Evolutionary conservation across 1,140 invertebrate genomes (phyloP).

Genomic region (Psilanteris sp.): DNA sequence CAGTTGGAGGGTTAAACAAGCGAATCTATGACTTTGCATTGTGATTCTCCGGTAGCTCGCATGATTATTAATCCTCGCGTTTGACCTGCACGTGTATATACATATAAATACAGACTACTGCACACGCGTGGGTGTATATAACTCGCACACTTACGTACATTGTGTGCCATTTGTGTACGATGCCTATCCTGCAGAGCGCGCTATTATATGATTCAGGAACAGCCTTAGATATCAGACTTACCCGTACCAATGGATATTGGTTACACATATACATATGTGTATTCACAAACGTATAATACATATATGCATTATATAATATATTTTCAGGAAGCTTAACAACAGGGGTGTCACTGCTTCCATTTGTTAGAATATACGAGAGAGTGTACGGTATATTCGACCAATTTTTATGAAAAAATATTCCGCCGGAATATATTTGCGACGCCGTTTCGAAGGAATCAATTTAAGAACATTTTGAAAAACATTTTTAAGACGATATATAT

Average conservation of each 20-base stretch:
- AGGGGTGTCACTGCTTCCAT: constrained; percentile 38
- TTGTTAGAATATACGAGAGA: constrained; percentile 47
- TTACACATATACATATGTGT: constrained; percentile 40
- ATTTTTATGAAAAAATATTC: constrained; percentile 45
- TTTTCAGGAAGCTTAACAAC: constrained; percentile 52
- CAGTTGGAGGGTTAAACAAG: constrained; percentile 64
- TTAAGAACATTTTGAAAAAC: too few relatives aligned
- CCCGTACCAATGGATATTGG: constrained; percentile 50
- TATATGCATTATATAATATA: constrained; percentile 51
- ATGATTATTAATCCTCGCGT: constrained; percentile 64
- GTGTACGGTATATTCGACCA: constrained; percentile 23
- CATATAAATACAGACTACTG: constrained; percentile 37
- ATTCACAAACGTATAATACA: constrained; percentile 9
- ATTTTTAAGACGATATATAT: too few relatives aligned
- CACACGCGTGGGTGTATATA: not conserved
- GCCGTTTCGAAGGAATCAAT: too few relatives aligned
- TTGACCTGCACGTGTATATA: constrained; percentile 52
- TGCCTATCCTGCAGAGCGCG: constrained; percentile 44
- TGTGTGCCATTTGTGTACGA: constrained; percentile 44
- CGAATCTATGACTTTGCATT: constrained; percentile 64
- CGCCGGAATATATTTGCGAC: constrained; percentile 26
- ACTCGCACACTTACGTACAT: constrained; percentile 14
- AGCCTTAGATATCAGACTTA: constrained; percentile 61
- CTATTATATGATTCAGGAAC: constrained; percentile 62
- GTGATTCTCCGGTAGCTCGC: constrained; percentile 61